Percentiles rank a stretch among this genome's conserved stretches.
These are phyloP conservation scores for Protobothrops flavoviridis DNA, from an alignment of 2,113 vertebrate genomes.

Conservation along the genomic window DNA sequence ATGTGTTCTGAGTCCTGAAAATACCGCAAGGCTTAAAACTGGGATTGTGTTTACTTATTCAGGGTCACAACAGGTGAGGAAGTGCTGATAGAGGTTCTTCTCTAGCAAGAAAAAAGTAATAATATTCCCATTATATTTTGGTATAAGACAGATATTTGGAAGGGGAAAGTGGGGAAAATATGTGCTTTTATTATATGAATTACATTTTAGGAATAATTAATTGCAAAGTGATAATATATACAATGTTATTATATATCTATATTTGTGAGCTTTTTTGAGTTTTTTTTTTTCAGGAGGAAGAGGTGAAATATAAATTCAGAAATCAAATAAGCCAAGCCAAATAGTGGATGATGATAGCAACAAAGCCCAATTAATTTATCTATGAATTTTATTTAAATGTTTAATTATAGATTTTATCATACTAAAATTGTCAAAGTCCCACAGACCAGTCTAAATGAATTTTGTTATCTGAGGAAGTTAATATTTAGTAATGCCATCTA, in stretches of 20 bases:
- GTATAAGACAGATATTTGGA: conserved; percentile 14
- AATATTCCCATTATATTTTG: conserved; percentile 5
- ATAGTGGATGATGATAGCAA: not conserved
- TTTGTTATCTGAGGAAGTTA: not conserved
- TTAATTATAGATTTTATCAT: not conserved
- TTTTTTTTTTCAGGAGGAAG: not conserved
- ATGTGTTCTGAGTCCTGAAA: not conserved
- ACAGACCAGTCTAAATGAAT: not conserved
- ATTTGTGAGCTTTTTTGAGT: not conserved
- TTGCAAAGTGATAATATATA: not conserved
- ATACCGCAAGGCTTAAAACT: not conserved
- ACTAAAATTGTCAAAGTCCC: not conserved
- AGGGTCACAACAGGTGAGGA: not conserved
- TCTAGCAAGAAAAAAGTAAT: not conserved
- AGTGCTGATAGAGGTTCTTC: not conserved
- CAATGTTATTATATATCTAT: not conserved
- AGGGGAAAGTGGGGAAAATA: not conserved
- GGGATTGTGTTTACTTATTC: accelerated
- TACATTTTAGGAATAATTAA: not conserved
- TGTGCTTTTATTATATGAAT: not conserved
- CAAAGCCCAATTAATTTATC: not conserved
- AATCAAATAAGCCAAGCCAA: not conserved
- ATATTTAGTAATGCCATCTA: not conserved
- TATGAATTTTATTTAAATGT: not conserved
- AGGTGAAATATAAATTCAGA: not conserved